Conservation (phyloP, 2,113 vertebrate species). For the Colinus virginianus region DNA sequence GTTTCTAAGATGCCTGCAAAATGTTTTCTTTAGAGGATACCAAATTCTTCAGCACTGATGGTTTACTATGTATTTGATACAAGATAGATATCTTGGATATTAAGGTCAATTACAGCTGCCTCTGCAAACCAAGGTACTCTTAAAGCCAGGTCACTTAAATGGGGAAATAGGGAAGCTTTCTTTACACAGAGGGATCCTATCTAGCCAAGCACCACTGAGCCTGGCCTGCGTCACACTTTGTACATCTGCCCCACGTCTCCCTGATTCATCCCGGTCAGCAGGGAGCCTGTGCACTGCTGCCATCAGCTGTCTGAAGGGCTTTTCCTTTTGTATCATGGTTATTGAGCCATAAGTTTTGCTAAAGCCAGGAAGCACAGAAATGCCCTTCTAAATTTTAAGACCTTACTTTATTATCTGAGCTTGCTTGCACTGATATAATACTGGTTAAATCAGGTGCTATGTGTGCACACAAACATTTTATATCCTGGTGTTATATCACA, state of each 20-base stretch:
- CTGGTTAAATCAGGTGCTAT: background rate
- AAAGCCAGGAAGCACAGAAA: background rate
- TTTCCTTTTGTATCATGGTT: background rate
- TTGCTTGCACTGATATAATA: background rate
- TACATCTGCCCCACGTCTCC: fast-evolving
- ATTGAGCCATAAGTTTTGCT: background rate
- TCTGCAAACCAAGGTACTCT: conserved; percentile 26
- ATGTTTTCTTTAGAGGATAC: background rate
- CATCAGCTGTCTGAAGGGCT: background rate
- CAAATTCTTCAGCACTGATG: background rate
- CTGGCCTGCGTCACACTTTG: background rate
- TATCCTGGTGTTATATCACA: background rate
- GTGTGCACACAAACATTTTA: fast-evolving
- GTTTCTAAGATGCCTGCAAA: background rate
- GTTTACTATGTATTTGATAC: background rate
- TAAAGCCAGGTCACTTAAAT: background rate
- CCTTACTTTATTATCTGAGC: background rate
- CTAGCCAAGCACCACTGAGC: background rate
- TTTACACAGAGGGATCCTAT: background rate
- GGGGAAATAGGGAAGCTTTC: background rate
- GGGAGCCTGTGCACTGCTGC: fast-evolving
- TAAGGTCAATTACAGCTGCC: conserved; percentile 2
- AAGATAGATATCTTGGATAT: conserved; percentile 30
- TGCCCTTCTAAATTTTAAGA: background rate
- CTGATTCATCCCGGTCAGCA: background rate